phyloP scores from a whole-genome alignment of 1,140 invertebrate species.

The Panulirus ornatus region DNA sequence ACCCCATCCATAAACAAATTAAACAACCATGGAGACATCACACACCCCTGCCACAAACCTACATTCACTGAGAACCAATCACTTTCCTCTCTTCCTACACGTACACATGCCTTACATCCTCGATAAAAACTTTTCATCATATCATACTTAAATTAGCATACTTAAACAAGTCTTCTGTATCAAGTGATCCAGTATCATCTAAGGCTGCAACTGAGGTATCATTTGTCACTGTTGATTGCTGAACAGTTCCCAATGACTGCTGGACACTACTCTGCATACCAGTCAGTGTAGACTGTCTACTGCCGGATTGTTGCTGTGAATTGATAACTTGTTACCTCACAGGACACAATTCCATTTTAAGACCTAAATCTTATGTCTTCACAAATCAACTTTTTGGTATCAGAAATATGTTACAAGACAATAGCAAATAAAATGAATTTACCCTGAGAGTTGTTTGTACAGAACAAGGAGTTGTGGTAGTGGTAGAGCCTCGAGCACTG shows the following conservation, averaged over 20 bases:
- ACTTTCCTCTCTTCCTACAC: no score
- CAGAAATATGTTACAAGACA: no score
- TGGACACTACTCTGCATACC: constrained; percentile 58
- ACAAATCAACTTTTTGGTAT: no score
- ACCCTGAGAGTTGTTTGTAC: constrained; percentile 40
- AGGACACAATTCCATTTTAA: no score
- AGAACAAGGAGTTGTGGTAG: constrained; percentile 38
- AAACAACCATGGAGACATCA: no score
- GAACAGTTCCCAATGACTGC: constrained; percentile 52
- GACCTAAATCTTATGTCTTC: neutral
- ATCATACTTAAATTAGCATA: no score
- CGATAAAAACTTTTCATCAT: no score
- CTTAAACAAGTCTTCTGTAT: constrained; percentile 66
- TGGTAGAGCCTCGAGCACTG: constrained; percentile 48
- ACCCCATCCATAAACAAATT: no score
- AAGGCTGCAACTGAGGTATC: constrained; percentile 27
- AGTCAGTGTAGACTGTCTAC: constrained; percentile 39
- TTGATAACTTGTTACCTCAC: neutral
- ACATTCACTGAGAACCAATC: no score
- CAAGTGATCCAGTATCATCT: constrained; percentile 37
- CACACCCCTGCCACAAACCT: no score
- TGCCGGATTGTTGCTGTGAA: constrained; percentile 54
- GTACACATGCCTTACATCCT: no score
- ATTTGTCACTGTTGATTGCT: constrained; percentile 55
- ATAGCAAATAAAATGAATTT: no score